Evolutionary conservation across 2,797 vertebrate species (phyloP), one percentile per base, ranked within the genome.

Genomic region (Stomatorhinus walkeri): DNA sequence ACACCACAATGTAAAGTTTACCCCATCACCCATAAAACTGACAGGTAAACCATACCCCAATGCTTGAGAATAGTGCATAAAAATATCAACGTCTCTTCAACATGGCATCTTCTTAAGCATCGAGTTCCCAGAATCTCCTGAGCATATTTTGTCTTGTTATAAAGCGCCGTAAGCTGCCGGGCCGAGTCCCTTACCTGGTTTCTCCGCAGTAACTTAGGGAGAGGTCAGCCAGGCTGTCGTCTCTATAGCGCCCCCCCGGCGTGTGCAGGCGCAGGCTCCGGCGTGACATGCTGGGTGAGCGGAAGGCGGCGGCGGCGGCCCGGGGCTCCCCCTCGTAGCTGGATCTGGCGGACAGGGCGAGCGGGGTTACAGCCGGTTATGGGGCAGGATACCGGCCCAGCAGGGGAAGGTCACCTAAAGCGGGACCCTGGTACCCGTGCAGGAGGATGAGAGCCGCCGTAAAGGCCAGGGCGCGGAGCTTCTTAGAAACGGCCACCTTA

Each of bases 221-320:
- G 89, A 87, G 88, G 61, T 95, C 94, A 1, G 85, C 90, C 90
- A 90, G 59, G 90, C 90, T 92, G 83, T 93, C 93, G 43, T 92
- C 93, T 87, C 89, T 93, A 90, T 94, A 92, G 91, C 93, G 93
- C 91, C 92, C 79, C 6, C 86, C 89, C 0, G 91, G 76, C 85
- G 92, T 92, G 92, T 95, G 94, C 90, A 97, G 95, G 89, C 97
- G 97, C 91, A 99, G 95, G 91, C 98, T 97, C 87, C 98, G 97
- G 68, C 98, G 96, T 3, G 98, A 98, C 98, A 99, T 99, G 92
- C 96, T 98, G 52, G 98, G 98, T 0, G 98, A 98, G 92, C 98
- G 97, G 92, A 97, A 99, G 4, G 98, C 97, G 0, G 98, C 97
- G 88, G 96, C 96, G 7, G 56, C n/a, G 91, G 98, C 95, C 90